phyloP scores from a whole-genome alignment of 2,797 vertebrate species.

The Gouania willdenowi region DNA sequence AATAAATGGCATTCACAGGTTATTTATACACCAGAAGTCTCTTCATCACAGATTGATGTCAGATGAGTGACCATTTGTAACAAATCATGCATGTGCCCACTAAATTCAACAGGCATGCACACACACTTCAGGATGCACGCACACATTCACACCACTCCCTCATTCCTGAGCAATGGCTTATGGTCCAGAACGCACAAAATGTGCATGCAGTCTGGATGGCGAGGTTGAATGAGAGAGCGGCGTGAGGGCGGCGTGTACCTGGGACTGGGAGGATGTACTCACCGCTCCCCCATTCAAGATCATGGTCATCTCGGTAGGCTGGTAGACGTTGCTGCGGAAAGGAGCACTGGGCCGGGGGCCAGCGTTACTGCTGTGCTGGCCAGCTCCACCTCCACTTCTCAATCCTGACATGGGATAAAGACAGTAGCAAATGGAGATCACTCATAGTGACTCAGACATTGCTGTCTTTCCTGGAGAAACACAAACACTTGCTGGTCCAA shows the following conservation, averaged over 20 bases:
- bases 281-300: conserved; percentile 97
- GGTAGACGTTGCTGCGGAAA: conserved; percentile 96
- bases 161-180: conserved; percentile 41
- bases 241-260: conserved; percentile 66
- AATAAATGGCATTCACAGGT: conserved; percentile 18
- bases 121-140: conserved; percentile 18
- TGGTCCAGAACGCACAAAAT: conserved; percentile 46
- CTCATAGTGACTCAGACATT: conserved; percentile 24
- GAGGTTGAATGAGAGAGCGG: conserved; percentile 39
- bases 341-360: conserved; percentile 87
- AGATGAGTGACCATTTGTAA: conserved; percentile 35
- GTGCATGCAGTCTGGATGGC: conserved; percentile 62
- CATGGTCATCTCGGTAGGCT: conserved; percentile 98
- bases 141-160: conserved; percentile 46
- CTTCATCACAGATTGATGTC: conserved; percentile 22
- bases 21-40: conserved; percentile 19
- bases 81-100: conserved; percentile 38
- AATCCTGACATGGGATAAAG: conserved; percentile 71
- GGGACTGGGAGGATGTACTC: conserved; percentile 80
- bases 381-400: conserved; percentile 61
- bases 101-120: conserved; percentile 7
- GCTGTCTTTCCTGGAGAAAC: not conserved
- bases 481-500: conserved; percentile 14
- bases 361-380: conserved; percentile 86
- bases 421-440: conserved; percentile 10